Evolutionary conservation across 2,888 invertebrate species (phyloP).

Genomic region (Ochropleura plecta): DNA sequence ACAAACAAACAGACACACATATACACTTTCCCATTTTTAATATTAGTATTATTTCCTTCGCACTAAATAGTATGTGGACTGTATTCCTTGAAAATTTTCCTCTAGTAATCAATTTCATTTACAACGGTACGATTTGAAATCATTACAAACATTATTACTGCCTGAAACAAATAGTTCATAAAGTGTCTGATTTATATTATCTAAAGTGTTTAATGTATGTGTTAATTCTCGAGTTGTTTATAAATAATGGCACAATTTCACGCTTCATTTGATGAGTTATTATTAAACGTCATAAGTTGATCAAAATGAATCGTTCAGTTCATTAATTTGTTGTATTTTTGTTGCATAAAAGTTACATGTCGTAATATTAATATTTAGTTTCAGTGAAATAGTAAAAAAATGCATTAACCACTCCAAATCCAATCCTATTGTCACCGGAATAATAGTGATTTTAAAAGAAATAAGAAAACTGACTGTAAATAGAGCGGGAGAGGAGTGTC

Average conservation of each 20-base stretch:
- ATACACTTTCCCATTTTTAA: not conserved
- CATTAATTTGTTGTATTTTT: constrained; percentile 2
- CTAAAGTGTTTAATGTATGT: constrained; percentile 27
- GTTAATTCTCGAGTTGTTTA: constrained; percentile 8
- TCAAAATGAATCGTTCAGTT: not conserved
- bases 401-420: no score
- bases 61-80: not conserved
- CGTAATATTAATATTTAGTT: no score
- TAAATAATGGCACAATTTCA: constrained; percentile 36
- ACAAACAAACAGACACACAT: no score
- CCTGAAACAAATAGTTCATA: constrained; percentile 27
- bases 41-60: not conserved
- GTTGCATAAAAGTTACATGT: no score
- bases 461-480: no score
- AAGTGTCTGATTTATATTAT: constrained; percentile 29
- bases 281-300: not conserved
- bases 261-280: constrained; percentile 15
- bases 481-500: no score
- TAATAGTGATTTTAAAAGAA: no score
- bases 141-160: constrained; percentile 26
- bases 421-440: no score
- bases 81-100: constrained; percentile 46
- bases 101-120: constrained; percentile 32
- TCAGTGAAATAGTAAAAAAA: no score
- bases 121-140: constrained; percentile 38